Conservation (phyloP, 2,113 vertebrate species). For the Hepsetus odoe region DNA sequence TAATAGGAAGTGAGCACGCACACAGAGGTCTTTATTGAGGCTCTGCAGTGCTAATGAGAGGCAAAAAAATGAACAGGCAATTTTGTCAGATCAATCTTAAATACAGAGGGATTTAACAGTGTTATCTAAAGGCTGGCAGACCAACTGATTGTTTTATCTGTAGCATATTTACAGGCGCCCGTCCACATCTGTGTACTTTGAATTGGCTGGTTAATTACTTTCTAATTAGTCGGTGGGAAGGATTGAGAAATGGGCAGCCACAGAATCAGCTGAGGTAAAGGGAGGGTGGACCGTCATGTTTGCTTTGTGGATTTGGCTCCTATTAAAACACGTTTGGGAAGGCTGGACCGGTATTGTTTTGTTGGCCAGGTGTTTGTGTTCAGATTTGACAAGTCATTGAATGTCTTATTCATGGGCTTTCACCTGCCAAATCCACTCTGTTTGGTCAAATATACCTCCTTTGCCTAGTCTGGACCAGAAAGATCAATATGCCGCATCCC, state of each 20-base stretch:
- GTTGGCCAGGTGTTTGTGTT: slow-evolving; percentile 52
- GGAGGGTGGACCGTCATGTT: slow-evolving; percentile 32
- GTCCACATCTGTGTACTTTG: slow-evolving; percentile 14
- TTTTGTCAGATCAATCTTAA: not conserved
- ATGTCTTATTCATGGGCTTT: not conserved
- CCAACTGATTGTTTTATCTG: slow-evolving; percentile 32
- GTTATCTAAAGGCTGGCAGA: slow-evolving; percentile 1
- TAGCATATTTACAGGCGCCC: not conserved
- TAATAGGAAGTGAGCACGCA: not conserved
- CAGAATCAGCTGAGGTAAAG: slow-evolving; percentile 51
- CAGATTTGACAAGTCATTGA: slow-evolving; percentile 59
- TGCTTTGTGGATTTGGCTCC: slow-evolving; percentile 50
- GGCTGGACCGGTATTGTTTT: slow-evolving; percentile 39
- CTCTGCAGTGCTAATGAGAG: not conserved
- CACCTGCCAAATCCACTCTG: slow-evolving; percentile 5
- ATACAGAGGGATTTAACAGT: slow-evolving; percentile 8
- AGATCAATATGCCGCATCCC: not conserved
- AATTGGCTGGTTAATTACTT: slow-evolving; percentile 50
- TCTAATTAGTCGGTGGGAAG: slow-evolving; percentile 39
- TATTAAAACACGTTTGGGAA: slow-evolving; percentile 42
- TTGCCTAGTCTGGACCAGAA: not conserved
- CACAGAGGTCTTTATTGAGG: not conserved
- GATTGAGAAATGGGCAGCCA: slow-evolving; percentile 43
- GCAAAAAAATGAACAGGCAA: not conserved
- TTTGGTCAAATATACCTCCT: slow-evolving; percentile 16